phyloP scores from a whole-genome alignment of 2,888 invertebrate species.

The Octodonta nipae region DNA sequence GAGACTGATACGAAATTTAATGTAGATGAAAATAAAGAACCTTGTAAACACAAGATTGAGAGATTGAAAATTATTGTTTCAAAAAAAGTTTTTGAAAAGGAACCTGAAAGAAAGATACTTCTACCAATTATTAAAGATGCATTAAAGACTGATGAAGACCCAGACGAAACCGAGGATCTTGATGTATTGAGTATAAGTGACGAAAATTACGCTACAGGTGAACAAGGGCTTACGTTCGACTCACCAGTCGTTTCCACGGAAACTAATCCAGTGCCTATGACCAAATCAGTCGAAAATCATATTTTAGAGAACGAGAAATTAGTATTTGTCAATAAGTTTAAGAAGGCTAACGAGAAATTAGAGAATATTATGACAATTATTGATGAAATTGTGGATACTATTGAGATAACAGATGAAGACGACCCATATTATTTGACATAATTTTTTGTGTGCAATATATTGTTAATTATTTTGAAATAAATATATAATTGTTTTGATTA shows the following conservation, averaged over 20 bases:
- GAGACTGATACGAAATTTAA: no score
- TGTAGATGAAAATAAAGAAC: slow-evolving; percentile 4
- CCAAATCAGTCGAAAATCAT: no score
- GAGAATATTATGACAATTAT: slow-evolving; percentile 32
- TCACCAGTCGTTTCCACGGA: slow-evolving; percentile 6
- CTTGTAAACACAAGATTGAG: neutral
- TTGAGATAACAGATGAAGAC: slow-evolving; percentile 26
- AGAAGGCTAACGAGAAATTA: slow-evolving; percentile 29
- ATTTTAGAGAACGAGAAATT: slow-evolving; percentile 16
- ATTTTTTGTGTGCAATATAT: slow-evolving; percentile 10
- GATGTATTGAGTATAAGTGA: slow-evolving; percentile 8
- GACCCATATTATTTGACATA: slow-evolving; percentile 12
- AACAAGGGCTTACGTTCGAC: slow-evolving; percentile 6
- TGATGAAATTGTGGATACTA: slow-evolving; percentile 33
- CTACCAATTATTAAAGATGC: neutral
- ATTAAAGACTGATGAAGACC: slow-evolving; percentile 2
- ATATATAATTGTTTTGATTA: slow-evolving; percentile 9
- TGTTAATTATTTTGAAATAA: slow-evolving; percentile 10
- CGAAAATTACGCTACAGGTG: slow-evolving; percentile 13
- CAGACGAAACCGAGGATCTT: neutral
- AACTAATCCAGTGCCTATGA: slow-evolving; percentile 10
- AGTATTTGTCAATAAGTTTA: slow-evolving; percentile 22
- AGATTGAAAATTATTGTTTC: no score
- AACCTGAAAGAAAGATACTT: neutral
- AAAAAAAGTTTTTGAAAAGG: neutral